phyloP scores from a whole-genome alignment of 2,888 invertebrate genomes.

The Sinotaia quadrata region DNA sequence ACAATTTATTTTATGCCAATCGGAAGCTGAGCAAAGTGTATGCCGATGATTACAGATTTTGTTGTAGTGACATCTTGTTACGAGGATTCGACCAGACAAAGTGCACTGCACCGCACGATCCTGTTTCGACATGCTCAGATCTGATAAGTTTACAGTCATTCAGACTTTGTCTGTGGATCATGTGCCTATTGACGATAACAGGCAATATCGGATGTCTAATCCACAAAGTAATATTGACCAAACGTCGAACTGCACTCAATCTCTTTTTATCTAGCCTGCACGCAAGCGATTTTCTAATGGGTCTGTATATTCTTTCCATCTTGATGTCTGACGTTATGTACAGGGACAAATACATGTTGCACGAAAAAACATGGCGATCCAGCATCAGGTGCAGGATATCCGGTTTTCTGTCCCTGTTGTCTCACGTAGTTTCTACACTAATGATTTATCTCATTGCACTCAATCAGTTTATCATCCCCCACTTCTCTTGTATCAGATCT shows the following conservation, averaged over 20 bases:
- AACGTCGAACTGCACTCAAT: background rate
- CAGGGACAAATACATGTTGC: constrained; percentile 45
- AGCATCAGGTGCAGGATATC: constrained; percentile 46
- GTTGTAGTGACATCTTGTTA: constrained; percentile 4
- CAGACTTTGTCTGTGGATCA: constrained; percentile 6
- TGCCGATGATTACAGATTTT: constrained; percentile 14
- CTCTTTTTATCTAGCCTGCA: constrained; percentile 28
- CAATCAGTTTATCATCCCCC: constrained; percentile 78
- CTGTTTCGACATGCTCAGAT: constrained; percentile 21
- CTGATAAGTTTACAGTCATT: constrained; percentile 3
- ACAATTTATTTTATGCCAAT: background rate
- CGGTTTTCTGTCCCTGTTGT: constrained; percentile 61
- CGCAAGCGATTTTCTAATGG: constrained; percentile 41
- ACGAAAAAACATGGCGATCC: constrained; percentile 46
- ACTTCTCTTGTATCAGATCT: constrained; percentile 74
- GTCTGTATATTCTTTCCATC: constrained; percentile 45
- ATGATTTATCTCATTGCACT: constrained; percentile 78
- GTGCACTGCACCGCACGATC: constrained; percentile 13
- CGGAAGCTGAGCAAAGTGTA: background rate
- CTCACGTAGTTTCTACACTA: constrained; percentile 78
- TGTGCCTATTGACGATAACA: background rate
- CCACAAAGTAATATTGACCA: background rate
- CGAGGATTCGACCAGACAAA: background rate
- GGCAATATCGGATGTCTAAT: constrained; percentile 13
- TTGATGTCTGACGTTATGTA: constrained; percentile 44